Percentiles rank a stretch among this genome's conserved stretches.
Evolutionary conservation across 2,888 invertebrate species (phyloP).

Genomic region (Timema podura): DNA sequence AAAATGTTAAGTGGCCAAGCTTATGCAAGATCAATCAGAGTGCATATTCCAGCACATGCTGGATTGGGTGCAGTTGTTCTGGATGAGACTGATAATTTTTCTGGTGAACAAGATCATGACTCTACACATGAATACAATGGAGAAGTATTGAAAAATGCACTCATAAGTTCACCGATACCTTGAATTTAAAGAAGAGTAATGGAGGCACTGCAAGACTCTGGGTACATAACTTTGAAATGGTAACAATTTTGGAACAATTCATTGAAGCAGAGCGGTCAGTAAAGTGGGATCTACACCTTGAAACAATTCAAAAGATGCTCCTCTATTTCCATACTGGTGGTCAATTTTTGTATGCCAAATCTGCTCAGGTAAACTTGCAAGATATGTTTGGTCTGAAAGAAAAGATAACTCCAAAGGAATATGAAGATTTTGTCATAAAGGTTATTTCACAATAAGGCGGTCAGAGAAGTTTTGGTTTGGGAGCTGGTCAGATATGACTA

Average conservation of each 20-base stretch:
- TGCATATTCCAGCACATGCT: not conserved
- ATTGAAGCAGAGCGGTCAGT: not conserved
- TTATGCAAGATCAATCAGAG: not conserved
- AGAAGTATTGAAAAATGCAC: not conserved
- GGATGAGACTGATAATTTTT: too few relatives aligned
- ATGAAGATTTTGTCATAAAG: not conserved
- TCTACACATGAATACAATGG: not conserved
- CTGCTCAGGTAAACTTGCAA: constrained; percentile 1
- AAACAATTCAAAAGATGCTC: not conserved
- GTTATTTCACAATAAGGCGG: not conserved
- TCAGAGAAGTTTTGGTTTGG: not conserved
- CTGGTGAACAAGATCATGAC: not conserved
- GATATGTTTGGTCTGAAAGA: not conserved
- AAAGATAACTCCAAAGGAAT: not conserved
- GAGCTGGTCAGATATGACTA: constrained; percentile 6
- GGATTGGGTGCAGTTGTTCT: not conserved
- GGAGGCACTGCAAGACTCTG: not conserved
- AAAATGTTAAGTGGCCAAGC: not conserved
- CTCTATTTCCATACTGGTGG: too few relatives aligned
- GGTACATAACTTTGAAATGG: not conserved
- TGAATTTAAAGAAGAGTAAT: not conserved
- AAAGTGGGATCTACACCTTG: not conserved
- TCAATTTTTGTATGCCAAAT: not conserved
- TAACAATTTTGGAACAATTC: not conserved
- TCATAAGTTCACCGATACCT: not conserved